Base-by-base conservation (phyloP, 2,888 invertebrate genomes). In the Lamellibrachia columna region DNA sequence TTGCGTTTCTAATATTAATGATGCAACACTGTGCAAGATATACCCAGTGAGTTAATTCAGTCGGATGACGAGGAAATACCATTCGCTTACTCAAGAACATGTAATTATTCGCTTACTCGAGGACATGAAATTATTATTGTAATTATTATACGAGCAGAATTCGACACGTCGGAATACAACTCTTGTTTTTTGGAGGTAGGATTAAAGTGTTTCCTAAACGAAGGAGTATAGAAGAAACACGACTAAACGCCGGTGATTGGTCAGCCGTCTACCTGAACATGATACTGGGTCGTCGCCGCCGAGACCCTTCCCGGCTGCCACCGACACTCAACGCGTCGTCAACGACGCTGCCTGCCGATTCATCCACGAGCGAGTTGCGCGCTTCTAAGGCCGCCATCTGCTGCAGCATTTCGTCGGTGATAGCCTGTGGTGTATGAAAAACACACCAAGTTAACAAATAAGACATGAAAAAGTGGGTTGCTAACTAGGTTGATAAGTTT, bases 231-330 rank as follows among this genome's bases (percentile, higher is more conserved):
- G 75, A 11, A 75, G 75, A 75, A 15, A 15, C 75, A 22, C 3
- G 3, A 75, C 4, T 15, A 3, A 75, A 22, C 22, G 22, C 15
- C 22, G 15, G 75, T n/a, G 22, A 75, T 75, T 75, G 75, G 22
- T 75, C 75, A 75, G 22, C 22, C 75, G 15, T 75, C 75, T 75
- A 75, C 75, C 91, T 95, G 95, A 92, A 96, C 95, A 55, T 95
- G 95, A 53, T 53, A 91, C 92, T 91, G 92, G 15, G 58, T 11
- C 91, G 53, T 91, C 60, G 58, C 55, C 53, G 75, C 75, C n/a
- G 91, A 90, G 90, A 53, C 90, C 93, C 90, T 75, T 75, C 90
- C 58, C 55, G 53, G 11, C 91, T 55, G 53, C 53, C 9, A 91
- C 52, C 53, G 53, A 52, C 40, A 53, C 91, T 53, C 6, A 28